These are phyloP conservation scores for Hemithea aestivaria DNA, from an alignment of 2,888 invertebrate species.

Conservation along the genomic window DNA sequence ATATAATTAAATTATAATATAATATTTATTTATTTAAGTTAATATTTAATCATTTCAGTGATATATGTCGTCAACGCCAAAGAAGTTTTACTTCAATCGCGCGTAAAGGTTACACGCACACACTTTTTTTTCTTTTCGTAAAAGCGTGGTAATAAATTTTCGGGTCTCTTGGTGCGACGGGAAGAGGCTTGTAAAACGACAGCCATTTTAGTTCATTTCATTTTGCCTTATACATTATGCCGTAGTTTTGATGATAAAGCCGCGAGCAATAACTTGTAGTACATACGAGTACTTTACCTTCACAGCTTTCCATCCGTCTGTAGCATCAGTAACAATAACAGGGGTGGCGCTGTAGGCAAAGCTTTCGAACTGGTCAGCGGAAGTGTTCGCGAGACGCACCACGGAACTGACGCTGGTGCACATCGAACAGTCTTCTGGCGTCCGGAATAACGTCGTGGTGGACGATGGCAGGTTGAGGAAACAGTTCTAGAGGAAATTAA, in stretches of 20 bases:
- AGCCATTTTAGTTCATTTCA: too few species aligned
- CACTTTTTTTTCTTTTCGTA: too few species aligned
- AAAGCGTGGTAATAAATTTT: too few species aligned
- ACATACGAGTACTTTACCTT: slow-evolving; percentile 44
- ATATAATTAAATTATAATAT: too few species aligned
- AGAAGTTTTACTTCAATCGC: too few species aligned
- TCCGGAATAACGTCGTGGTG: slow-evolving; percentile 80
- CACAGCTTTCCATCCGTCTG: slow-evolving; percentile 88
- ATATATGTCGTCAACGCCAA: too few species aligned
- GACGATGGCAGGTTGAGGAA: slow-evolving; percentile 49
- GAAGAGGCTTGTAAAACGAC: too few species aligned
- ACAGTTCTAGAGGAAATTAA: slow-evolving; percentile 42
- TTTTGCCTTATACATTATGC: too few species aligned
- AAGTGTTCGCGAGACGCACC: slow-evolving; percentile 82
- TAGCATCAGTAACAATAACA: slow-evolving; percentile 91
- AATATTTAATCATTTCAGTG: too few species aligned
- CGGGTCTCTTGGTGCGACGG: too few species aligned
- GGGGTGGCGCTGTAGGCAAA: slow-evolving; percentile 90
- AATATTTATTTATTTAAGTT: too few species aligned
- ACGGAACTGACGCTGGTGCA: slow-evolving; percentile 83
- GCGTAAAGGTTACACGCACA: too few species aligned
- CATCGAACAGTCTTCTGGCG: slow-evolving; percentile 89
- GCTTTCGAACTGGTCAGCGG: slow-evolving; percentile 84
- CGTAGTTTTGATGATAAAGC: background rate
- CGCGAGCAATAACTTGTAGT: background rate